Percentiles rank a stretch among this genome's conserved stretches.
These are phyloP conservation scores for Phainopepla nitens DNA, from an alignment of 2,113 vertebrate species.

Conservation along the genomic window DNA sequence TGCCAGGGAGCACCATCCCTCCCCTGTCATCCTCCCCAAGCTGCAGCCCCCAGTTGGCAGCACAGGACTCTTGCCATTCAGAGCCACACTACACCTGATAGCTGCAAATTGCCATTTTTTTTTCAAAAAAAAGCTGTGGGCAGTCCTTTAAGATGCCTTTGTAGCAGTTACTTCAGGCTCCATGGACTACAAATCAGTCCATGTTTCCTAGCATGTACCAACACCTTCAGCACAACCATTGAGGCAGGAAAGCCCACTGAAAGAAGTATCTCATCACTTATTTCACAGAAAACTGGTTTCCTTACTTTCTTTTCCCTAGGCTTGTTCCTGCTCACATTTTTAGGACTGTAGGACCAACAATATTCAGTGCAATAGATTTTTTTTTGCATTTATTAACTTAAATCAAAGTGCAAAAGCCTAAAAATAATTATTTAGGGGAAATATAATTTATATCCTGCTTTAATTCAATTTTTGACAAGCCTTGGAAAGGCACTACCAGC, in stretches of 20 bases:
- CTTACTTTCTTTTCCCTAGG: neutral
- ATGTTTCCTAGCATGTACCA: neutral
- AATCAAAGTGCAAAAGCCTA: neutral
- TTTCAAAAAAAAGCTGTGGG: neutral
- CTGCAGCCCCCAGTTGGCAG: neutral
- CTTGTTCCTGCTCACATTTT: neutral
- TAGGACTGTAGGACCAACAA: neutral
- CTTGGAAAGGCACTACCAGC: neutral
- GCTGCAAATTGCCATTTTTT: neutral
- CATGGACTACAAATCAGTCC: fast-evolving
- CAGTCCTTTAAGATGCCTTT: neutral
- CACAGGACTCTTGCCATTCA: fast-evolving
- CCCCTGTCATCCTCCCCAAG: neutral
- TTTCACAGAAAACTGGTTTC: neutral
- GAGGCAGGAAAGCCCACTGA: neutral
- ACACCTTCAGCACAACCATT: neutral
- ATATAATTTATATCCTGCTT: neutral
- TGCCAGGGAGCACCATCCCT: neutral
- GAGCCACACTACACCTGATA: neutral
- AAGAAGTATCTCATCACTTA: neutral
- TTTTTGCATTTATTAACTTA: neutral
- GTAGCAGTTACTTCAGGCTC: neutral
- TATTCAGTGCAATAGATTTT: fast-evolving
- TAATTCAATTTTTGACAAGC: constrained; percentile 4
- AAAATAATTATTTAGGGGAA: neutral